Conservation (phyloP, 1,140 invertebrate genomes). For the Cotesia typhae region DNA sequence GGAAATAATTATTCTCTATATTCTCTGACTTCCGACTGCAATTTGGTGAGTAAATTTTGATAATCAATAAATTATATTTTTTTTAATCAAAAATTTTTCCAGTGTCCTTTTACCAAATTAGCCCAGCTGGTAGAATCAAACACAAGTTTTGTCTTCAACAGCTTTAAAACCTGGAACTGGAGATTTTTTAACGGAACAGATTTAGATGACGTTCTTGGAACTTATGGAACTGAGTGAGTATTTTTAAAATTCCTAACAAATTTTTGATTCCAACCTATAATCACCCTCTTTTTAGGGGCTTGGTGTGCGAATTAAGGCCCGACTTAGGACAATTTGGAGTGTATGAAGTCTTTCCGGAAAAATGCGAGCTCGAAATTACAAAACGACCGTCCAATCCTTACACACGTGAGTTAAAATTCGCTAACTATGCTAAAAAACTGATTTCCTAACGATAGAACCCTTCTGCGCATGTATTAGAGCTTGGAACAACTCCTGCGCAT, state of each 20-base stretch:
- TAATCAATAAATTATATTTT: not conserved
- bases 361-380: constrained; percentile 68
- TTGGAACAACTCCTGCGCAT: too few species aligned
- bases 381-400: constrained; percentile 77
- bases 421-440: too few species aligned
- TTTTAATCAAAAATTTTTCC: constrained; percentile 26
- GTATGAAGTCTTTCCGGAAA: constrained; percentile 71
- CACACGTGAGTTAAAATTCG: constrained; percentile 68
- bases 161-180: constrained; percentile 54
- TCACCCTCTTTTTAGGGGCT: constrained; percentile 47
- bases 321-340: constrained; percentile 78
- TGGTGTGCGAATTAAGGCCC: constrained; percentile 69
- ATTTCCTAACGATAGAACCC: too few species aligned
- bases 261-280: constrained; percentile 42
- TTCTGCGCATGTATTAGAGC: too few species aligned
- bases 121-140: constrained; percentile 43
- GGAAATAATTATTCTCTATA: constrained; percentile 63
- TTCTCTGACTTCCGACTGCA: constrained; percentile 70
- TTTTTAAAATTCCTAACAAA: constrained; percentile 35
- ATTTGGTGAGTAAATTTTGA: constrained; percentile 61
- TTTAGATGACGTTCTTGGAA: not conserved
- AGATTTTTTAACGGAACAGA: constrained; percentile 55
- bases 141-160: constrained; percentile 56
- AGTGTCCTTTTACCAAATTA: constrained; percentile 65
- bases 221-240: constrained; percentile 26